Conservation (phyloP, 2,113 vertebrate species). For the Holacanthus passer region DNA sequence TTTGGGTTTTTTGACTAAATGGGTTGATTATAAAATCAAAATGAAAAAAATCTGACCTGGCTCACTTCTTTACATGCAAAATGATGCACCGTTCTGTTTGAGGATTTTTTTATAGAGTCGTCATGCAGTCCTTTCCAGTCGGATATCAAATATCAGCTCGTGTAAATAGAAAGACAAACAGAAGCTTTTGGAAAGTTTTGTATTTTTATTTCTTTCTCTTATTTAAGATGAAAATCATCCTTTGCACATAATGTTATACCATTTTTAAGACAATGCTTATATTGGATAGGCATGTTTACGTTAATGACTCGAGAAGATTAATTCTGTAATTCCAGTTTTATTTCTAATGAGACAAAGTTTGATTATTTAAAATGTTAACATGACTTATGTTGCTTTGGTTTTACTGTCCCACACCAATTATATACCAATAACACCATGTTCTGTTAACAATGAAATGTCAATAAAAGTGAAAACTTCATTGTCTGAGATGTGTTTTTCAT, state of each 20-base stretch:
- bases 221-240: slow-evolving; percentile 53
- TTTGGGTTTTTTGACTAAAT: slow-evolving; percentile 72
- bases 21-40: slow-evolving; percentile 78
- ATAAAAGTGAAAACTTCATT: slow-evolving; percentile 79
- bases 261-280: slow-evolving; percentile 65
- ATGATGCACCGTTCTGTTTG: slow-evolving; percentile 43
- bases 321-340: slow-evolving; percentile 55
- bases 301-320: slow-evolving; percentile 52
- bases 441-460: slow-evolving; percentile 83
- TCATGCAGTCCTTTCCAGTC: slow-evolving; percentile 34
- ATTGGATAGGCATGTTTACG: slow-evolving; percentile 56
- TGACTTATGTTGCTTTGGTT: slow-evolving; percentile 69
- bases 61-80: slow-evolving; percentile 52
- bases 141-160: slow-evolving; percentile 33
- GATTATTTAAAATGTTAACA: slow-evolving; percentile 60
- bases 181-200: slow-evolving; percentile 64
- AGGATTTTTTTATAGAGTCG: slow-evolving; percentile 36
- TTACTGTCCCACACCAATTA: slow-evolving; percentile 75
- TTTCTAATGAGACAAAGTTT: slow-evolving; percentile 61
- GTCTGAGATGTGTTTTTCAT: not conserved
- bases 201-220: slow-evolving; percentile 71
- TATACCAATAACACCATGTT: slow-evolving; percentile 78
- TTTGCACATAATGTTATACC: slow-evolving; percentile 63
- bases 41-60: slow-evolving; percentile 56
- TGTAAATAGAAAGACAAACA: slow-evolving; percentile 76